Conservation (phyloP, 1,140 invertebrate species). For the Agraylea sexmaculata region DNA sequence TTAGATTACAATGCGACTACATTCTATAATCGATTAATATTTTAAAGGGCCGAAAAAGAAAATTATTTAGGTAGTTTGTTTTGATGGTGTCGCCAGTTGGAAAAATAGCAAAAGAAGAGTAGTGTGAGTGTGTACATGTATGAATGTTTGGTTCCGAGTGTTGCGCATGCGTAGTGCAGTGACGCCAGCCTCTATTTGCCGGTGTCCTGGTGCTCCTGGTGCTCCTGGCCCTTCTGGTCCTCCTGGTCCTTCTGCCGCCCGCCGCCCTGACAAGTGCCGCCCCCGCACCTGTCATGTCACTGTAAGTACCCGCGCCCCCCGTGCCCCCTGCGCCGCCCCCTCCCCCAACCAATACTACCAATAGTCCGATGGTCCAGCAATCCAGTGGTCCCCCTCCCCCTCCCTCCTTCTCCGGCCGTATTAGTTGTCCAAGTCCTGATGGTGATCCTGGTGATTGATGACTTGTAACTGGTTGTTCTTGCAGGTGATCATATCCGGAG, state of each 20-base stretch:
- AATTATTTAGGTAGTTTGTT: too few species aligned
- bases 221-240: conserved; percentile 30
- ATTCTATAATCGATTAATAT: too few species aligned
- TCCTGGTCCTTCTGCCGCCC: conserved; percentile 33
- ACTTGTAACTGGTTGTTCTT: too few species aligned
- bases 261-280: conserved; percentile 30
- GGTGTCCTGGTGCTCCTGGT: background rate
- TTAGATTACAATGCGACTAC: too few species aligned
- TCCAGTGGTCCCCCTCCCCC: too few species aligned
- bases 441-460: too few species aligned
- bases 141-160: background rate
- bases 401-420: conserved; percentile 32
- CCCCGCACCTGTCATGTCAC: conserved; percentile 26
- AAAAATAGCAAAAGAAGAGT: too few species aligned
- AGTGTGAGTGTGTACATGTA: too few species aligned
- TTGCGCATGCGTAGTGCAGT: background rate
- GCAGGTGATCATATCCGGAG: too few species aligned
- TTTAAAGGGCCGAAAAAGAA: too few species aligned
- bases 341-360: background rate
- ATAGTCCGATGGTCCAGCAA: background rate
- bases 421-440: conserved; percentile 36
- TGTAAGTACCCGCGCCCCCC: conserved; percentile 25
- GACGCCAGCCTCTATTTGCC: background rate
- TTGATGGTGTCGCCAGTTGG: too few species aligned
- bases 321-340: conserved; percentile 21